phyloP scores from a whole-genome alignment of 2,888 invertebrate species.

The Poecilobothrus nobilitatus region DNA sequence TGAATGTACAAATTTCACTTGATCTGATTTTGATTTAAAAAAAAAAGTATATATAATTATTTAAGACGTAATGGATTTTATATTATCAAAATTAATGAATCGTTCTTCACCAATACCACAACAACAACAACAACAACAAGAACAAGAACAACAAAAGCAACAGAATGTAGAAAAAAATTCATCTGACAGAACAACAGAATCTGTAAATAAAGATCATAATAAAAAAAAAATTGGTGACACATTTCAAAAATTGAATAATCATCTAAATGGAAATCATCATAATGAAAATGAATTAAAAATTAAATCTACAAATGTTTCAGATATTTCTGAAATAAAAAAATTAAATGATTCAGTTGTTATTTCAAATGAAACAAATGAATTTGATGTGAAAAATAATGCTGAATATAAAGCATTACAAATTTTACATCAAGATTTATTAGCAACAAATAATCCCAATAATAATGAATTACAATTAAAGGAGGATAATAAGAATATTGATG shows the following conservation, averaged over 20 bases:
- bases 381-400: neutral
- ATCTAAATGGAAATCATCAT: neutral
- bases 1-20: neutral
- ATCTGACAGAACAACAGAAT: neutral
- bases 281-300: neutral
- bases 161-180: no score
- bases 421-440: no score
- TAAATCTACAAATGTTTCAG: neutral
- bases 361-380: neutral
- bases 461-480: no score
- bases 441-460: no score
- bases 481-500: no score
- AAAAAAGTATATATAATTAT: neutral
- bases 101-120: constrained; percentile 21
- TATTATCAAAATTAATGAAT: constrained; percentile 38
- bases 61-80: constrained; percentile 34
- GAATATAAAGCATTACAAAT: no score
- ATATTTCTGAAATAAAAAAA: neutral
- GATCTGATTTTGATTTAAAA: neutral
- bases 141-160: neutral
- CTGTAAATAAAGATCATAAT: neutral
- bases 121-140: no score
- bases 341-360: neutral
- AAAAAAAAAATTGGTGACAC: neutral
- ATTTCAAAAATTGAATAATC: neutral